These are phyloP conservation scores for Machaerirhynchus nigripectus DNA, from an alignment of 2,113 vertebrate species.

Conservation along the genomic window DNA sequence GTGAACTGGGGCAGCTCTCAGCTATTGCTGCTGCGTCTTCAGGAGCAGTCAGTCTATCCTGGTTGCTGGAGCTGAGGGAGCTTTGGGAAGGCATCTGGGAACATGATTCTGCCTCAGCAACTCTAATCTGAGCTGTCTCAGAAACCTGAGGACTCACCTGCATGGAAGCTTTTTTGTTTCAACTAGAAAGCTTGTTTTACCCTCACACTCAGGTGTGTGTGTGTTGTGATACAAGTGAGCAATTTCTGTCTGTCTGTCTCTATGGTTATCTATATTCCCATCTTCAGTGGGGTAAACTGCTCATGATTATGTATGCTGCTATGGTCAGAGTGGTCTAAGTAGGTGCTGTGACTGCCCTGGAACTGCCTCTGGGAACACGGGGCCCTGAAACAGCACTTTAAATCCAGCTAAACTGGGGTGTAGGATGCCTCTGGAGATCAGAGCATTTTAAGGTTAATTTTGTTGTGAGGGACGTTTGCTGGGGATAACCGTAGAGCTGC, in stretches of 20 bases:
- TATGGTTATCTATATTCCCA: not conserved
- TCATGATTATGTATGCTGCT: not conserved
- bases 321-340: not conserved
- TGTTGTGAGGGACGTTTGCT: not conserved
- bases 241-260: not conserved
- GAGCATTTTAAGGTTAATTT: not conserved
- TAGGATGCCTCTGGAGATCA: not conserved
- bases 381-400: not conserved
- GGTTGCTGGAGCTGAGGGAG: not conserved
- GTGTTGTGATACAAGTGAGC: not conserved
- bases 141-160: not conserved
- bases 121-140: not conserved
- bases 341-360: not conserved
- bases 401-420: fast-evolving
- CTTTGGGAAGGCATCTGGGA: not conserved
- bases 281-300: not conserved
- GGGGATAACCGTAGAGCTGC: not conserved
- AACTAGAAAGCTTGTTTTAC: not conserved
- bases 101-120: not conserved
- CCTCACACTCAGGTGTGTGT: not conserved
- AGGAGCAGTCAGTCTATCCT: not conserved
- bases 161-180: not conserved
- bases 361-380: not conserved
- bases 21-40: not conserved
- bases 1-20: not conserved